These are phyloP conservation scores for Pollenia griseotomentosa DNA, from an alignment of 2,888 invertebrate genomes.

Conservation along the genomic window DNA sequence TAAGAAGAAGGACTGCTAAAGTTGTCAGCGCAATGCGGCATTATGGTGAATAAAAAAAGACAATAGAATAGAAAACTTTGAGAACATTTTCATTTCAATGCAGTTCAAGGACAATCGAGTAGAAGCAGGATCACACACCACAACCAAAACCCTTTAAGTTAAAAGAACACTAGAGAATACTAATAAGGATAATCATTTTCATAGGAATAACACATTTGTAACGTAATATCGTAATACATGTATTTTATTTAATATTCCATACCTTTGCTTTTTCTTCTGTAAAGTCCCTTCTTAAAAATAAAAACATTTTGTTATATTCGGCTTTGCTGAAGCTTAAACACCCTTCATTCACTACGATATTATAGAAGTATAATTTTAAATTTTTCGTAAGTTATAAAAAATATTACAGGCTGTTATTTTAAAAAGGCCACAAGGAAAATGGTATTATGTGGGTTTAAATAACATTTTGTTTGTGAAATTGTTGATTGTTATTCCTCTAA, in stretches of 20 bases:
- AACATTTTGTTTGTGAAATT: too few species aligned
- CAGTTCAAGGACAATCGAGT: conserved; percentile 57
- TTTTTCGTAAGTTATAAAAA: too few species aligned
- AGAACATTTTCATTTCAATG: conserved; percentile 17
- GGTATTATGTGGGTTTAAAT: too few species aligned
- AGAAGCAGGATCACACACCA: conserved; percentile 34
- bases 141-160: conserved; percentile 38
- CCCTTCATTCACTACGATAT: too few species aligned
- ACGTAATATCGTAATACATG: too few species aligned
- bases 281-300: neutral
- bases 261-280: neutral
- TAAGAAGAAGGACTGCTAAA: conserved; percentile 34
- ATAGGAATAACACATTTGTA: neutral
- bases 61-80: conserved; percentile 45
- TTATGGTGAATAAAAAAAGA: conserved; percentile 29
- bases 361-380: too few species aligned
- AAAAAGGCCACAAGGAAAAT: too few species aligned
- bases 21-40: conserved; percentile 71
- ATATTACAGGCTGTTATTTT: too few species aligned
- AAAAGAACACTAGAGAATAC: neutral
- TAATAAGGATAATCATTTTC: conserved; percentile 35
- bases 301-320: too few species aligned
- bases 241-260: neutral
- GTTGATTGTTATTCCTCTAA: too few species aligned
- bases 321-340: too few species aligned